Conservation (phyloP, 1,140 invertebrate species). For the Schlechtendalia chinensis region DNA sequence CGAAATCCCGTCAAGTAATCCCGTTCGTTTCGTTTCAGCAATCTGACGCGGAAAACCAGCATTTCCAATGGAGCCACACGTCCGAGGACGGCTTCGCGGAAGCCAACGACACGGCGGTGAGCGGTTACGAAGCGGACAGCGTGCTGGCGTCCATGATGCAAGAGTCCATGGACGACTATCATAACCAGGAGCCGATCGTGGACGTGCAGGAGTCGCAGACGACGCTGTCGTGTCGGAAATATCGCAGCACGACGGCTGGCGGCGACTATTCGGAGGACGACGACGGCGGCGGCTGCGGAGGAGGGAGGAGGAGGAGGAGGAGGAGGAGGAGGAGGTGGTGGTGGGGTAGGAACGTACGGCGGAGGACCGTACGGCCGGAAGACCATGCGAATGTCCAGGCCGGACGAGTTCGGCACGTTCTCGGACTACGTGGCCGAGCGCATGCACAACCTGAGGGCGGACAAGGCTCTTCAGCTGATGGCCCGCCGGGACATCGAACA, state of each 20-base stretch:
- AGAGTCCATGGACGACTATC: constrained; percentile 4
- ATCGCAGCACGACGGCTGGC: neutral
- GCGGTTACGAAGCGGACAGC: constrained; percentile 39
- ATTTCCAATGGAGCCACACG: constrained; percentile 14
- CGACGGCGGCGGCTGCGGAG: neutral
- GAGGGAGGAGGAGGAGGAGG: too few relatives aligned
- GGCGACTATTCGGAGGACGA: constrained; percentile 22
- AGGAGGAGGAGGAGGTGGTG: too few relatives aligned
- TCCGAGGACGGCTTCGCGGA: constrained; percentile 33
- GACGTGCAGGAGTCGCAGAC: constrained; percentile 31
- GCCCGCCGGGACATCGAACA: constrained; percentile 38
- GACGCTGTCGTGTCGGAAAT: neutral
- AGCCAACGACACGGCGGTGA: constrained; percentile 6
- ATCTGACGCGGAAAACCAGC: constrained; percentile 3
- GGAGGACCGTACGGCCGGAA: neutral
- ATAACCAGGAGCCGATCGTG: constrained; percentile 28
- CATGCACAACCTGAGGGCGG: constrained; percentile 31
- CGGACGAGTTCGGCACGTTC: constrained; percentile 29
- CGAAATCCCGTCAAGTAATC: too few relatives aligned
- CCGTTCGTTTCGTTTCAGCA: constrained; percentile 17
- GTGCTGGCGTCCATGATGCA: constrained; percentile 23
- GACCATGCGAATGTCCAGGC: neutral
- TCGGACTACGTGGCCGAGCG: constrained; percentile 38
- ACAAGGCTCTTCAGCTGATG: constrained; percentile 34
- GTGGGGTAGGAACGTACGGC: neutral